Evolutionary conservation across 2,888 invertebrate species (phyloP), one percentile per base, ranked within the genome.

Genomic region (Stomorhina lunata): DNA sequence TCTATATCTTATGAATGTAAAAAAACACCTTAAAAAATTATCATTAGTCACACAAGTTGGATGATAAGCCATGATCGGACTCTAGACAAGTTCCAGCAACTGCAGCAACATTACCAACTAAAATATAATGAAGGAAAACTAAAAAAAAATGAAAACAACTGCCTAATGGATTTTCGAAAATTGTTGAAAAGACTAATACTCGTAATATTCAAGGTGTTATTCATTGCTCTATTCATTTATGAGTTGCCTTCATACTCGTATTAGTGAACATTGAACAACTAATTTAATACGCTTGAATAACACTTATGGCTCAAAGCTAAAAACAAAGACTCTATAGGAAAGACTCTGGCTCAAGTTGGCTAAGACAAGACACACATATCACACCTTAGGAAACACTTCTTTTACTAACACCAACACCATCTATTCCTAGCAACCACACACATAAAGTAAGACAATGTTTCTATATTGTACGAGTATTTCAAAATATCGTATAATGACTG

Each of bases 251-350:
- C 27, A 45, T 63, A n/a, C n/a, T 69, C 32, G 15, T 55, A 32
- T 45, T 29, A 61, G 40, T 50, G 72, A 48, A 50, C 65, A 71
- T 43, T 53, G 50, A 72, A 73, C 63, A 82, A 65, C 65, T 66
- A 71, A 79, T 82, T 82, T 82, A 79, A 53, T 79, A 79, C 82
- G 82, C 79, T 82, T 82, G 75, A 82, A 75, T 53, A 71, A 65
- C 55, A 65, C 45, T 50, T 17, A 53, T 72, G 66, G 75, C 69
- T 63, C 40, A 34, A 48, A 69, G 55, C 50, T 57, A 68, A 63
- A 63, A 75, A 53, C 55, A 76, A 76, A 76, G 55, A 22, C 57
- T 59, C 43, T 22, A 20, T 10, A 32, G n/a, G n/a, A n/a, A 45
- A 45, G 17, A 48, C n/a, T 40, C 45, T 45, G 57, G 55, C 59